These are phyloP conservation scores for Listronotus bonariensis DNA, from an alignment of 1,140 invertebrate species.

Conservation along the genomic window DNA sequence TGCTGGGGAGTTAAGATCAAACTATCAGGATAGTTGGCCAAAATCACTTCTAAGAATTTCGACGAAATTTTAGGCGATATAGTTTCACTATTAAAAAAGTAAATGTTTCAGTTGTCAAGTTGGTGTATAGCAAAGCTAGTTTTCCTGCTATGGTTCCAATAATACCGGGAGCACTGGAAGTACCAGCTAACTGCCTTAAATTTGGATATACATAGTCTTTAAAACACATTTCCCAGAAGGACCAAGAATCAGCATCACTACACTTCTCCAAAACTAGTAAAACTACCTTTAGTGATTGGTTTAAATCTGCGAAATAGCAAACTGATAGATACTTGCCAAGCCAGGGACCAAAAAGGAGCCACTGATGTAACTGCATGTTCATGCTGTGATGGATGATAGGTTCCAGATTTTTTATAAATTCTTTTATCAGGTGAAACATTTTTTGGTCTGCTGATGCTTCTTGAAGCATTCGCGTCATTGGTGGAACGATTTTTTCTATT, in stretches of 20 bases:
- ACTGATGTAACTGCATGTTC: slow-evolving; percentile 47
- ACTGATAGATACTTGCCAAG: slow-evolving; percentile 43
- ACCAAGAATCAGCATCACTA: slow-evolving; percentile 42
- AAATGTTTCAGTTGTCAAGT: slow-evolving; percentile 38
- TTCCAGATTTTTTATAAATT: slow-evolving; percentile 44
- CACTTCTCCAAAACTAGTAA: slow-evolving; percentile 39
- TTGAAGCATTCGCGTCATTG: slow-evolving; percentile 38
- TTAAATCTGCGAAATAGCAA: slow-evolving; percentile 46
- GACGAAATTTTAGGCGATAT: slow-evolving; percentile 37
- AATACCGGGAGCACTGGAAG: slow-evolving; percentile 25
- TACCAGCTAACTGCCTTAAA: slow-evolving; percentile 42
- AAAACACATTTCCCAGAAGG: slow-evolving; percentile 42
- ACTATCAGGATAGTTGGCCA: slow-evolving; percentile 40
- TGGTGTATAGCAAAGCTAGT: slow-evolving; percentile 34
- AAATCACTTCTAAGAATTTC: slow-evolving; percentile 36
- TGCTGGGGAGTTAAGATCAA: slow-evolving; percentile 39
- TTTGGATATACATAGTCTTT: slow-evolving; percentile 42
- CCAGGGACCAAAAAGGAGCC: slow-evolving; percentile 46
- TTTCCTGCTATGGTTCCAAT: slow-evolving; percentile 45
- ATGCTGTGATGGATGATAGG: slow-evolving; percentile 36
- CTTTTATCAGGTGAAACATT: slow-evolving; percentile 42
- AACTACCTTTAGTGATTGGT: slow-evolving; percentile 40
- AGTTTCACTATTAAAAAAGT: slow-evolving; percentile 39
- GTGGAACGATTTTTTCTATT: slow-evolving; percentile 37
- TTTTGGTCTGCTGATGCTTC: slow-evolving; percentile 39